phyloP scores from a whole-genome alignment of 2,797 vertebrate genomes.

The Pteronotus mesoamericanus region DNA sequence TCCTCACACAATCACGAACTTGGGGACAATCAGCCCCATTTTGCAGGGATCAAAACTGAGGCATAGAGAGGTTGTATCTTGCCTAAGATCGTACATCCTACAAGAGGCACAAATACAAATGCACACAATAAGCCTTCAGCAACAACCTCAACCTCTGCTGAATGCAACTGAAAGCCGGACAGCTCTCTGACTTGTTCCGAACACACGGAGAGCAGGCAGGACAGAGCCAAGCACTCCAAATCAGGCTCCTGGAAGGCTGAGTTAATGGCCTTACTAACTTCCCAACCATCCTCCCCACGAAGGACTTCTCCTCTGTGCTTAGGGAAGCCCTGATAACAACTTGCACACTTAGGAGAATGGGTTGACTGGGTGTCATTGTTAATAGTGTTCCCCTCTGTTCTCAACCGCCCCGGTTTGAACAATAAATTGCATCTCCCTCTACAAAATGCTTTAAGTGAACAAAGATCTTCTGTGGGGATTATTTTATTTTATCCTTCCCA shows the following conservation, averaged over 20 bases:
- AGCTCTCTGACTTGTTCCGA: too few relatives aligned
- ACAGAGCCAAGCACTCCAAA: background rate
- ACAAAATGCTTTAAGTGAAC: background rate
- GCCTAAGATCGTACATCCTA: background rate
- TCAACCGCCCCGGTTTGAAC: background rate
- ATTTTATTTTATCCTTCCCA: background rate
- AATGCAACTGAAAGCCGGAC: background rate
- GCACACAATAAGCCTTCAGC: background rate
- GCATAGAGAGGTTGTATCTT: background rate
- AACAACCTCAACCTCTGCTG: background rate
- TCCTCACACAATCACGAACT: background rate
- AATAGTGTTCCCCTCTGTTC: fast-evolving
- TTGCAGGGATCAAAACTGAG: background rate
- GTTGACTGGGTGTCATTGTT: background rate
- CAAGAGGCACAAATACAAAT: background rate
- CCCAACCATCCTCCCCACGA: background rate
- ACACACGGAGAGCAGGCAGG: background rate
- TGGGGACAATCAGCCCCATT: background rate
- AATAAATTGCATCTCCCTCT: background rate
- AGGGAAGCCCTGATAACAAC: background rate
- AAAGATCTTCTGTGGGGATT: background rate
- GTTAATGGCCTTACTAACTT: background rate
- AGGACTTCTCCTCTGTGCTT: background rate
- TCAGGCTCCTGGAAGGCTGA: background rate
- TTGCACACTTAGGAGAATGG: background rate